Base-by-base conservation (phyloP, 2,113 vertebrate genomes). In the Dipodomys ordii region DNA sequence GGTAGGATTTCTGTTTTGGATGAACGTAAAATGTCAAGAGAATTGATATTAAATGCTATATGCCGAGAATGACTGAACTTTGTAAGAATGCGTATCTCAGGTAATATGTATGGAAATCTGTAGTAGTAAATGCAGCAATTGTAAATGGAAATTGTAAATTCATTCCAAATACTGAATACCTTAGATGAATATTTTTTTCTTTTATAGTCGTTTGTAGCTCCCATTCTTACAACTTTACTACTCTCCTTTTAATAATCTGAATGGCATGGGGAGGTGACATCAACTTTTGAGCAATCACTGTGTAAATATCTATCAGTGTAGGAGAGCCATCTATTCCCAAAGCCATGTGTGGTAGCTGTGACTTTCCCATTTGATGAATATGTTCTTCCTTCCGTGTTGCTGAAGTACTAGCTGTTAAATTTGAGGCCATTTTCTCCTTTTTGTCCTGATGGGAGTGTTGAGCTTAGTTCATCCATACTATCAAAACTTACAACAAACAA, bases 51-150 rank as follows among this genome's bases (percentile, higher is more conserved):
- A 89, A 84, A 73, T 35, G 27, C 22, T 67, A 13, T 49, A 6
- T n/a, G 67, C 28, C 90, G 60, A 82, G 60, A 91, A 83, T 30
- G 35, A 74, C 28, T 44, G 32, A 81, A 60, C 88, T 86, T 64
- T 83, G 3, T 92, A 60, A 46, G 62, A 19, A 74, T 22, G 7
- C 4, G 4, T n/a, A n/a, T 19, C 27, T 39, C 20, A 4, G 71
- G 25, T 39, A 8, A 39, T 80, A 22, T 57, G 11, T 73, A 19
- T 39, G 12, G 73, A 35, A 71, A 83, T 49, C 11, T 68, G n/a
- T 22, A 49, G 15, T 46, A 88, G 62, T 53, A 62, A 93, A 62
- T 30, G 69, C 23, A 64, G 16, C 25, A 25, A 22, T 64, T 71
- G 3, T 67, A 65, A 22, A 32, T 27, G 32, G 65, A 60, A 30